Evolutionary conservation across 23 tunicate genomes (phyloP).

Genomic region (Aplidium turbinatum): DNA sequence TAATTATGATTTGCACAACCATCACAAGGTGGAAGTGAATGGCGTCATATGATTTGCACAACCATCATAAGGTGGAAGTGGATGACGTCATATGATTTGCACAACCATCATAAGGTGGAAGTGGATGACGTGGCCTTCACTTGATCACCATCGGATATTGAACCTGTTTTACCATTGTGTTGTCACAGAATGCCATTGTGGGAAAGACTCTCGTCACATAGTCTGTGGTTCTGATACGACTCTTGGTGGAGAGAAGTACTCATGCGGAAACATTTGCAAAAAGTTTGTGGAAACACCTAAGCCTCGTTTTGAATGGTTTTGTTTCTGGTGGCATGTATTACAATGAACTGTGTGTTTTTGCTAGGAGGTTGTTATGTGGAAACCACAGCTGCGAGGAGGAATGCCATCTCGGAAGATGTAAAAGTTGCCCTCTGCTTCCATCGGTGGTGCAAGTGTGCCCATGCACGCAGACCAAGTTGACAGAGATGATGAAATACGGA

Average conservation of each 20-base stretch:
- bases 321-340: neutral
- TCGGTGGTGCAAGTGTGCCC: constrained; percentile 58
- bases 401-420: constrained; percentile 79
- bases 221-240: constrained; percentile 62
- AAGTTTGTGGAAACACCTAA: constrained; percentile 14
- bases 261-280: constrained; percentile 53
- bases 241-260: constrained; percentile 13
- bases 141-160: too few relatives aligned
- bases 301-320: neutral
- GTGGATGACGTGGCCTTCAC: too few relatives aligned
- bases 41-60: too few relatives aligned
- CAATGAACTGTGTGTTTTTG: neutral
- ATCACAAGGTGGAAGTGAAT: too few relatives aligned
- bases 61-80: too few relatives aligned
- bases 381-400: constrained; percentile 55
- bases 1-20: too few relatives aligned
- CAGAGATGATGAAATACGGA: constrained; percentile 43
- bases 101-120: too few relatives aligned
- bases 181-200: constrained; percentile 63
- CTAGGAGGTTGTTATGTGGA: constrained; percentile 59
- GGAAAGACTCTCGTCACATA: constrained; percentile 30
- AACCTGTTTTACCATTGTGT: neutral
- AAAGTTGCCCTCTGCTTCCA: constrained; percentile 56
- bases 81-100: too few relatives aligned
- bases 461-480: constrained; percentile 64